Evolutionary conservation across 1,140 invertebrate genomes (phyloP).

Genomic region (Lepidotrigona ventralis): DNA sequence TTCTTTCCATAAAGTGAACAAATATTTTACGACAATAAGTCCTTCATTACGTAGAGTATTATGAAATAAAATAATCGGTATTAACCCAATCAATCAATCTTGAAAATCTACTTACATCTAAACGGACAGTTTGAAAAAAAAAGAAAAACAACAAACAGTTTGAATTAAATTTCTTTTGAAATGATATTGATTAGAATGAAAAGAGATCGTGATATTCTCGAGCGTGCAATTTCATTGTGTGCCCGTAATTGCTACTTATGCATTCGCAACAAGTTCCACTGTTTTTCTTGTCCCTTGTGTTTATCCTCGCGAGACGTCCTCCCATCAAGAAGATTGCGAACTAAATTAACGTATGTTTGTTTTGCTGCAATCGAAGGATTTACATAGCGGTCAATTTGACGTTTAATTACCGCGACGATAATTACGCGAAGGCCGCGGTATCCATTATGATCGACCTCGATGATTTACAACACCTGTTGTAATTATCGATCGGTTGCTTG

Average conservation of each 20-base stretch:
- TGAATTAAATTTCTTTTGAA: not conserved
- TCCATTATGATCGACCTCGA: constrained; percentile 3
- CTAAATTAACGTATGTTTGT: constrained; percentile 36
- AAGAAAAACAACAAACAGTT: not conserved
- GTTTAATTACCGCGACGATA: constrained; percentile 31
- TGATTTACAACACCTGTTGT: constrained; percentile 1
- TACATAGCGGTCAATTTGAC: constrained; percentile 37
- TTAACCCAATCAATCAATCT: too few relatives aligned
- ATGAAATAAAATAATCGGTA: too few relatives aligned
- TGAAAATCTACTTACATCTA: too few relatives aligned
- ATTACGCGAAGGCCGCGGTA: constrained; percentile 3
- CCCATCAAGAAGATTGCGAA: not conserved
- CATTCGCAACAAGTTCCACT: not conserved
- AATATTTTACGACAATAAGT: too few relatives aligned
- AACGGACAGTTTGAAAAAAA: not conserved
- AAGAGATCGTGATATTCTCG: not conserved
- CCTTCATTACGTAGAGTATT: too few relatives aligned
- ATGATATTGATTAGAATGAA: not conserved
- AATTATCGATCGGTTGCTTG: not conserved
- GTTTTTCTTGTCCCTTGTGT: constrained; percentile 11
- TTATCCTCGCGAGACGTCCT: not conserved
- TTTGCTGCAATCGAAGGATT: constrained; percentile 21
- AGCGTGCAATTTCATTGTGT: not conserved
- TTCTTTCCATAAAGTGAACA: too few relatives aligned
- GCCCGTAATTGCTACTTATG: constrained; percentile 17